phyloP scores from a whole-genome alignment of 2,797 vertebrate species.

The Acipenser ruthenus region DNA sequence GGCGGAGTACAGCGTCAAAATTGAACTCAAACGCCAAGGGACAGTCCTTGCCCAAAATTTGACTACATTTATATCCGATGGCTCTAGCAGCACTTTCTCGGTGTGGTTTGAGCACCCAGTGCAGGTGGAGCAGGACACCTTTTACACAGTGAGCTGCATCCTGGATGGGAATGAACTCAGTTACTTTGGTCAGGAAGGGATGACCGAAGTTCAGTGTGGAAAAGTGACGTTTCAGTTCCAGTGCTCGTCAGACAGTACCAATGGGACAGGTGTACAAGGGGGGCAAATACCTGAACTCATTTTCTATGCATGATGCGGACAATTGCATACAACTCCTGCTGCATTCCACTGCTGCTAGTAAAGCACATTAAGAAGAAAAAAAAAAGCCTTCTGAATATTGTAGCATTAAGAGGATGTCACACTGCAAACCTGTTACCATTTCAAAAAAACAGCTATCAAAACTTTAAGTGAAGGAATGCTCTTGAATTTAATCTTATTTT shows the following conservation, averaged over 20 bases:
- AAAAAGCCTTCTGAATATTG: slow-evolving; percentile 44
- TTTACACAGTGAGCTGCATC: slow-evolving; percentile 90
- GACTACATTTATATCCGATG: slow-evolving; percentile 84
- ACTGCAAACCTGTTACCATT: slow-evolving; percentile 53
- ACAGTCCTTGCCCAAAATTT: slow-evolving; percentile 75
- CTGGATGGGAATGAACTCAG: slow-evolving; percentile 93
- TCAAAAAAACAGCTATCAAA: slow-evolving; percentile 46
- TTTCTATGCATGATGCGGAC: slow-evolving; percentile 78
- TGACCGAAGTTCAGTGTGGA: slow-evolving; percentile 94
- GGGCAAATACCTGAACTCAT: slow-evolving; percentile 98
- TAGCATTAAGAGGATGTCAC: slow-evolving; percentile 58
- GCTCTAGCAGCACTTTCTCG: slow-evolving; percentile 82
- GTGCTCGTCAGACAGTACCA: slow-evolving; percentile 97
- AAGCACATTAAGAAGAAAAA: slow-evolving; percentile 30
- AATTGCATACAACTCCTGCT: slow-evolving; percentile 12
- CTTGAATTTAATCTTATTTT: slow-evolving; percentile 66
- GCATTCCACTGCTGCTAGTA: slow-evolving; percentile 40
- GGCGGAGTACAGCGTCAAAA: slow-evolving; percentile 83
- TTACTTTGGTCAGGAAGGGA: slow-evolving; percentile 96
- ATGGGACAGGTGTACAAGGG: slow-evolving; percentile 93
- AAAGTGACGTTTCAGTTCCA: slow-evolving; percentile 97
- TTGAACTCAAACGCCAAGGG: slow-evolving; percentile 90
- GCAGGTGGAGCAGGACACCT: slow-evolving; percentile 88
- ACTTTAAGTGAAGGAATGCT: slow-evolving; percentile 60
- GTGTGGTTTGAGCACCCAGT: slow-evolving; percentile 96